Percentiles rank a stretch among this genome's conserved stretches.
Evolutionary conservation across 2,113 vertebrate genomes (phyloP).

Genomic region (Chascanopsetta lugubris): DNA sequence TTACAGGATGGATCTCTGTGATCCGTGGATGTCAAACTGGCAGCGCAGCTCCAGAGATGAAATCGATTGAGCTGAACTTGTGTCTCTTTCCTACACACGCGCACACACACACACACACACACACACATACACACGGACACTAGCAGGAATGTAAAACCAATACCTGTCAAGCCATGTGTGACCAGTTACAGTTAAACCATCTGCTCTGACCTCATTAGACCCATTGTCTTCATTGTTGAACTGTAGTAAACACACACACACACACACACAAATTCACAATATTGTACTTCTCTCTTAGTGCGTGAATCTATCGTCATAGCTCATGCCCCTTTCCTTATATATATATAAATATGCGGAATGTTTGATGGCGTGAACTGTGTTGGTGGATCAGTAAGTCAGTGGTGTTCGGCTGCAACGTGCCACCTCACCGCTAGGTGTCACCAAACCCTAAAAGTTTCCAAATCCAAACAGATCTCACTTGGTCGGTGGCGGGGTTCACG

Average conservation of each 20-base stretch:
- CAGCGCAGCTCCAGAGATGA: background rate
- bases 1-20: background rate
- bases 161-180: constrained; percentile 60
- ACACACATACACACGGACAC: background rate
- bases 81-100: background rate
- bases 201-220: constrained; percentile 55
- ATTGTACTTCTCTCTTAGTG: too few species aligned
- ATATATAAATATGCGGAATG: background rate
- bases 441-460: too few species aligned
- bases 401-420: too few species aligned
- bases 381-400: too few species aligned
- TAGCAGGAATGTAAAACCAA: constrained; percentile 28
- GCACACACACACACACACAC: too few species aligned
- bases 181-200: constrained; percentile 56
- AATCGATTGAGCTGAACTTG: background rate
- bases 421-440: too few species aligned
- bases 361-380: too few species aligned
- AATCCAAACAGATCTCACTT: too few species aligned
- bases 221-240: constrained; percentile 35
- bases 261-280: constrained; percentile 7
- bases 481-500: too few species aligned
- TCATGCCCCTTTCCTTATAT: too few species aligned
- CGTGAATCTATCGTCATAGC: too few species aligned
- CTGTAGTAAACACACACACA: constrained; percentile 14
- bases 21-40: background rate